These are phyloP conservation scores for Pseudomugil gertrudae DNA, from an alignment of 2,797 vertebrate species.

Conservation along the genomic window DNA sequence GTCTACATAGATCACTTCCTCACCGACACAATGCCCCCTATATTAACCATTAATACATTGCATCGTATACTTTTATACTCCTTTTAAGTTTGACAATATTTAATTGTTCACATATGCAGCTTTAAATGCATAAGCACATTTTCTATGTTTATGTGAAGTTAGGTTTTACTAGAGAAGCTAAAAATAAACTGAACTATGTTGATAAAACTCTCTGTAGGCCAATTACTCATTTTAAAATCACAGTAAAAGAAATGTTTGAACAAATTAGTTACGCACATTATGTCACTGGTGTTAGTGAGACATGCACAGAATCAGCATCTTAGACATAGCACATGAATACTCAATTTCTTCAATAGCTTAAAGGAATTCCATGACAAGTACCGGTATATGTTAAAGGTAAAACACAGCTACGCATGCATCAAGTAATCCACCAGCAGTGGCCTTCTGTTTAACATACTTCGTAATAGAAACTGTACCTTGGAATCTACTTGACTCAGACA, in stretches of 20 bases:
- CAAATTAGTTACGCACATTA: background rate
- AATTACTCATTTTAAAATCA: background rate
- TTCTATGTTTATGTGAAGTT: too few relatives aligned
- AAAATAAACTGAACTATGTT: background rate
- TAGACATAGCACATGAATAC: slow-evolving; percentile 49
- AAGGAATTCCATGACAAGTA: slow-evolving; percentile 17
- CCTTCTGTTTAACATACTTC: slow-evolving; percentile 14
- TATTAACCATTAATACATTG: too few relatives aligned
- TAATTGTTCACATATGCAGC: background rate
- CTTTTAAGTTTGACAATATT: background rate
- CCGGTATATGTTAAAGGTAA: too few relatives aligned
- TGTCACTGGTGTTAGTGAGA: slow-evolving; percentile 3
- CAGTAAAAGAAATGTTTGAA: background rate
- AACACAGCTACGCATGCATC: slow-evolving; percentile 32
- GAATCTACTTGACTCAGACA: slow-evolving; percentile 50
- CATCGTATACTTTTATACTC: background rate
- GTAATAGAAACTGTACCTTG: slow-evolving; percentile 38
- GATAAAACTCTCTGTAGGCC: background rate
- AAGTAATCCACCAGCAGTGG: slow-evolving; percentile 4
- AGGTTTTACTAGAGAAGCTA: background rate
- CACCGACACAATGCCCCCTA: too few relatives aligned
- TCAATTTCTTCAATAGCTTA: slow-evolving; percentile 56
- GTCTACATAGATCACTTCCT: slow-evolving; percentile 53
- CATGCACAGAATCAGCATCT: slow-evolving; percentile 43
- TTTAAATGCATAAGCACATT: background rate